Evolutionary conservation across 2,888 invertebrate species (phyloP), one percentile per base, ranked within the genome.

Genomic region (Drosophila lutescens): DNA sequence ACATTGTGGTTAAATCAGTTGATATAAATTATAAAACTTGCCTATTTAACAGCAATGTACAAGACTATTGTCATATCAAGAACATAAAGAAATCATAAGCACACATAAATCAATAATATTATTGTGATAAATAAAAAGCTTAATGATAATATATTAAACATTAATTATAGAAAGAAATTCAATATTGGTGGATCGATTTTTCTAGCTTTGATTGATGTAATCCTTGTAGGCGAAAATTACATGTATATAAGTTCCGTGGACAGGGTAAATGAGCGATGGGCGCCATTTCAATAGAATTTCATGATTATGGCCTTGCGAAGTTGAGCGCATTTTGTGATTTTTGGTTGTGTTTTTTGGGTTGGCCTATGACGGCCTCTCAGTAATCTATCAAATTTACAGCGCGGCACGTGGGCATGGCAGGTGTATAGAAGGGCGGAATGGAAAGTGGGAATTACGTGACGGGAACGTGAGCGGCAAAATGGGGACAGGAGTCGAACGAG

Each of bases 371-470:
- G 44, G 75, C 69, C 65, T 72, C 72, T 55, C 51, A 68, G 77
- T 51, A 86, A 82, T 86, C 87, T 82, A 82, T 82, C 79, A 87
- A 85, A 66, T 67, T 40, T 68, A 79, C 54, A 74, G 36, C 38
- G 30, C 55, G 55, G 59, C 66, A 62, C 47, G 51, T 54, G 55
- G 59, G 68, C 78, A 73, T 69, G 74, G 54, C 56, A 49, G 75
- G 57, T 55, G 30, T 49, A 38, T 67, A 55, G 61, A 51, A 81
- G 72, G 79, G 79, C 87, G 44, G 77, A 85, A 87, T 85, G 79
- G 86, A 82, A 85, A 83, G 86, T 87, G 83, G 73, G 79, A 83
- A 86, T 88, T 86, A 88, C 90, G 90, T 90, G 90, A 88, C 86
- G 77, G 79, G 66, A 80, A 69, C 63, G 77, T 72, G 41, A 54